phyloP scores from a whole-genome alignment of 2,888 invertebrate genomes.

The Epirrhoe alternata region DNA sequence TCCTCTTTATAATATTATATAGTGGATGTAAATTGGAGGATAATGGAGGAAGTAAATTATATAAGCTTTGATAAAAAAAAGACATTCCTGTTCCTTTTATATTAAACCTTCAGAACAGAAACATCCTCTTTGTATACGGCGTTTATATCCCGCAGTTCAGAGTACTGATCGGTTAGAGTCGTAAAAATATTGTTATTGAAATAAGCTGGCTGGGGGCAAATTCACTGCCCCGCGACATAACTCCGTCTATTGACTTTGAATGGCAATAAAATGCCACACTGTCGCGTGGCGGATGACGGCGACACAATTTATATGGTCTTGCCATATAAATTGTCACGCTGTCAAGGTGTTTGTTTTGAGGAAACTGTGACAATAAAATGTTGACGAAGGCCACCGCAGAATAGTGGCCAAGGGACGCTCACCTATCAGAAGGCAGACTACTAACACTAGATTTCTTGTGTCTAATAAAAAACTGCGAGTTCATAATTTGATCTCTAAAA shows the following conservation, averaged over 20 bases:
- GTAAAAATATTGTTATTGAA: constrained; percentile 29
- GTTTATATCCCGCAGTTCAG: not conserved
- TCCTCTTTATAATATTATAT: no score
- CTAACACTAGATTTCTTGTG: no score
- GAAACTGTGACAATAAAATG: not conserved
- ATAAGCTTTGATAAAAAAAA: no score
- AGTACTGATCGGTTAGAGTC: constrained; percentile 13
- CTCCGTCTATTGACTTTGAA: constrained; percentile 22
- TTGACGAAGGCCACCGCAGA: not conserved
- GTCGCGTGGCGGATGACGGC: constrained; percentile 21
- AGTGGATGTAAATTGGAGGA: no score
- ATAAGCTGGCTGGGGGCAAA: constrained; percentile 16
- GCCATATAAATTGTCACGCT: not conserved
- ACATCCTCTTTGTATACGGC: not conserved
- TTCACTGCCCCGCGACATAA: constrained; percentile 19
- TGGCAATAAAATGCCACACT: constrained; percentile 21
- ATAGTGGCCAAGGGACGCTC: no score
- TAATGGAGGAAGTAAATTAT: no score
- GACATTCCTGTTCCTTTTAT: not conserved
- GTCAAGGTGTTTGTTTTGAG: not conserved
- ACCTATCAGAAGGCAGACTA: no score
- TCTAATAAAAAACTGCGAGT: no score
- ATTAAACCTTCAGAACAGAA: not conserved
- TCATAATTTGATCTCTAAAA: no score
- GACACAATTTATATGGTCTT: constrained; percentile 14